phyloP scores from a whole-genome alignment of 1,140 invertebrate genomes.

The Cydia pomonella region DNA sequence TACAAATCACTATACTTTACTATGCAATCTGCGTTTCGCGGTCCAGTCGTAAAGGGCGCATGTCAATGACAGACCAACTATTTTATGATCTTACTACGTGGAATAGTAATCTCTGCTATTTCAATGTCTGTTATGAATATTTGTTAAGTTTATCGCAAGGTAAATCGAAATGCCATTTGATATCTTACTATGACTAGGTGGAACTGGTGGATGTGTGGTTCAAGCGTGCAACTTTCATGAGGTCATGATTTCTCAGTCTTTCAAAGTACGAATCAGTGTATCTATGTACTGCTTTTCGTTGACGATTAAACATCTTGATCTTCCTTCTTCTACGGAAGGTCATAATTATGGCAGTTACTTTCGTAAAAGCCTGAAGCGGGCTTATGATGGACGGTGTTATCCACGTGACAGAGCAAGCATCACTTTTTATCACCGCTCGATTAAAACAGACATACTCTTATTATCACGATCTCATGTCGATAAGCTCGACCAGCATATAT shows the following conservation, averaged over 20 bases:
- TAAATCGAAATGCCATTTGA: background rate
- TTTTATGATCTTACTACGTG: background rate
- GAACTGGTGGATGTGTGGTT: background rate
- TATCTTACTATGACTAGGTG: background rate
- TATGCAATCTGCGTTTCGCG: conserved; percentile 1
- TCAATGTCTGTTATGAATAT: conserved; percentile 19
- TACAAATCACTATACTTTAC: conserved; percentile 28
- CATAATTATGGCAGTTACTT: background rate
- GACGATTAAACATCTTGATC: too few relatives aligned
- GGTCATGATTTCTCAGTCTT: too few relatives aligned
- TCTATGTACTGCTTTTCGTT: too few relatives aligned
- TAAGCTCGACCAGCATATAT: too few relatives aligned
- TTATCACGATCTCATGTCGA: too few relatives aligned
- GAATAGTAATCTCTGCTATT: conserved; percentile 19
- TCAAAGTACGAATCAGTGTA: too few relatives aligned
- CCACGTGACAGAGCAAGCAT: too few relatives aligned
- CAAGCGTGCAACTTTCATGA: background rate
- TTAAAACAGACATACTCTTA: too few relatives aligned
- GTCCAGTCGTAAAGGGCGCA: background rate
- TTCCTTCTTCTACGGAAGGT: background rate
- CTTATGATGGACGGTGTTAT: too few relatives aligned
- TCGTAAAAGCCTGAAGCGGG: too few relatives aligned
- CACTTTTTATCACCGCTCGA: too few relatives aligned
- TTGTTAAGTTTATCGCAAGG: background rate
- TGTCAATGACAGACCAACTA: background rate